Percentiles rank a stretch among this genome's conserved stretches.
Conservation (phyloP, 2,113 vertebrate genomes). For the Tragelaphus buxtoni region DNA sequence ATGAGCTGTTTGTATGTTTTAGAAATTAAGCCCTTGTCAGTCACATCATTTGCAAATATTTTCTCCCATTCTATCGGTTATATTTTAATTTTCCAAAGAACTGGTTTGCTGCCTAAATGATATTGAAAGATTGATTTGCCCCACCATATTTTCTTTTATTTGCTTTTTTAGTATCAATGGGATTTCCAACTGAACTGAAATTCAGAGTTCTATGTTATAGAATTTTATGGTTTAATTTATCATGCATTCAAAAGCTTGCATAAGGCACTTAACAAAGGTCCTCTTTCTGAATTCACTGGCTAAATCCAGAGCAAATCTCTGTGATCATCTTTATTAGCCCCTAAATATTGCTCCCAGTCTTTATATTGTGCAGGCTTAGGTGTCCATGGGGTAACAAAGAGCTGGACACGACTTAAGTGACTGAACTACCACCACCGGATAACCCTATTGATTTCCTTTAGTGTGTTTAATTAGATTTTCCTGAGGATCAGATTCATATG, state of each 20-base stretch:
- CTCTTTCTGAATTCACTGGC: background rate
- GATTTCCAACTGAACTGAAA: background rate
- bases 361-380: background rate
- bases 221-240: background rate
- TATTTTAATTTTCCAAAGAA: background rate
- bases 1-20: background rate
- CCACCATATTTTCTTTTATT: background rate
- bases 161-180: background rate
- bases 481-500: background rate
- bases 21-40: background rate
- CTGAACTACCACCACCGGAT: background rate
- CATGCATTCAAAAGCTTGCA: background rate
- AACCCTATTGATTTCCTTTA: background rate
- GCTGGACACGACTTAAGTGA: background rate
- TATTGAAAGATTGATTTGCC: background rate
- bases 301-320: background rate
- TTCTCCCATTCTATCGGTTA: background rate
- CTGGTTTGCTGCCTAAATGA: background rate
- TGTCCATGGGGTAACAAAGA: background rate
- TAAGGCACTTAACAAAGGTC: background rate
- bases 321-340: background rate
- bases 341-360: background rate
- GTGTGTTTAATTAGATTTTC: background rate
- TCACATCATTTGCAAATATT: background rate
- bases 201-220: background rate